These are phyloP conservation scores for Muricea muricata DNA, from an alignment of 92 coral and sea anemone species.

Conservation along the genomic window DNA sequence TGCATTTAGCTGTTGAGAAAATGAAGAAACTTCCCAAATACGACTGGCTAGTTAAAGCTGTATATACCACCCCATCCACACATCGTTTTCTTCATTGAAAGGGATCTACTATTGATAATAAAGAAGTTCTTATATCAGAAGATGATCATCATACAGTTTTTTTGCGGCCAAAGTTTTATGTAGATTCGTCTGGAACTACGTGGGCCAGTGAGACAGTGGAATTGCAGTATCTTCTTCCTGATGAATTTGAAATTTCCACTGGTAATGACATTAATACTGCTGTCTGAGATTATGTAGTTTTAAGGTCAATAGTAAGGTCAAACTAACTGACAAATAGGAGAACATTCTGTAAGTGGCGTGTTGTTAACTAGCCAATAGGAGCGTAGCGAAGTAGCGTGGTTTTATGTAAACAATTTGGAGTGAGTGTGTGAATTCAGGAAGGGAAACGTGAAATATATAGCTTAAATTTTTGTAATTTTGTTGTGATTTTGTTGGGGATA, in stretches of 20 bases:
- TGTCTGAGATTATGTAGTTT: too few species aligned
- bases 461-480: too few species aligned
- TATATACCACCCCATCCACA: not conserved
- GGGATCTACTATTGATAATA: not conserved
- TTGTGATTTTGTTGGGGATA: too few species aligned
- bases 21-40: slow-evolving; percentile 12
- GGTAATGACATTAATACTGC: not conserved
- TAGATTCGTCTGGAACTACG: slow-evolving; percentile 61
- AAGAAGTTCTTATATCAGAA: not conserved
- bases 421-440: too few species aligned
- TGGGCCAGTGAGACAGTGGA: slow-evolving; percentile 66
- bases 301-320: too few species aligned
- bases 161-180: slow-evolving; percentile 60
- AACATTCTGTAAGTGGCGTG: too few species aligned
- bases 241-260: slow-evolving; percentile 46
- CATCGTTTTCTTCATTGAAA: slow-evolving; percentile 27
- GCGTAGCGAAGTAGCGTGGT: too few species aligned
- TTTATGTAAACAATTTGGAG: too few species aligned
- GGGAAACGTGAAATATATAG: too few species aligned
- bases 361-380: too few species aligned
- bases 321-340: too few species aligned
- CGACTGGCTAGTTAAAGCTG: not conserved
- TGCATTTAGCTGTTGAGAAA: not conserved
- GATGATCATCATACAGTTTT: slow-evolving; percentile 66
- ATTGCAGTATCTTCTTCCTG: not conserved